Base-by-base conservation (phyloP, 2,888 invertebrate species). In the Drosophila recens region DNA sequence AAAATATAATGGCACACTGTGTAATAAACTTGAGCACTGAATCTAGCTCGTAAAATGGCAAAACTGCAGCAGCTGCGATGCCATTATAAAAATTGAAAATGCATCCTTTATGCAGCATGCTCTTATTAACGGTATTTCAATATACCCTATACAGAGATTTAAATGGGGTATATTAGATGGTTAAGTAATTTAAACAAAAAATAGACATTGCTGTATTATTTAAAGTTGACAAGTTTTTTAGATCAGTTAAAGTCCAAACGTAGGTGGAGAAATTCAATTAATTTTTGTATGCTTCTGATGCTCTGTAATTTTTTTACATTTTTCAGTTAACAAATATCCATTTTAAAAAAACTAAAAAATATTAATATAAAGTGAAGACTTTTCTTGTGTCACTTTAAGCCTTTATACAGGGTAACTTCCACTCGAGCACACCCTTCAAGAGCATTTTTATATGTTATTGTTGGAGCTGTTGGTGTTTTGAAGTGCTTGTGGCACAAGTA, bases 61-160 rank as follows among this genome's bases (percentile, higher is more conserved):
- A 45, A 67, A 34, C 46, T 57, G 52, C 46, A 54, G 66, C 46
- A 65, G 54, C 17, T 51, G 54, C 67, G 48, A 62, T 76, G 53
- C 75, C 89, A 84, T 84, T 84, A 86, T 64, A 80, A 80, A 88
- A 86, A 84, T 84, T 84, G 87, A 70, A 88, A 86, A 75, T 70
- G 59, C 69, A 46, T 51, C 71, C 69, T 64, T 68, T 73, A 61
- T 73, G 73, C 70, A 61, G 56, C 38, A 43, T 48, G 48, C 79
- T 65, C 69, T 54, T 73, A 65, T 78, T 75, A 65, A 58, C 57
- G 45, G 48, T 51, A 43, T 58, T 65, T 43, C 42, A n/a, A 58
- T 58, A 58, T 58, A 58, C 64, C 58, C 58, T 58, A 10, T 9
- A n/a, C 17, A 15, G 5, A n/a, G 17, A 5, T 6, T 10, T 15